phyloP scores from a whole-genome alignment of 2,797 vertebrate genomes.

The Chloroceryle inda region DNA sequence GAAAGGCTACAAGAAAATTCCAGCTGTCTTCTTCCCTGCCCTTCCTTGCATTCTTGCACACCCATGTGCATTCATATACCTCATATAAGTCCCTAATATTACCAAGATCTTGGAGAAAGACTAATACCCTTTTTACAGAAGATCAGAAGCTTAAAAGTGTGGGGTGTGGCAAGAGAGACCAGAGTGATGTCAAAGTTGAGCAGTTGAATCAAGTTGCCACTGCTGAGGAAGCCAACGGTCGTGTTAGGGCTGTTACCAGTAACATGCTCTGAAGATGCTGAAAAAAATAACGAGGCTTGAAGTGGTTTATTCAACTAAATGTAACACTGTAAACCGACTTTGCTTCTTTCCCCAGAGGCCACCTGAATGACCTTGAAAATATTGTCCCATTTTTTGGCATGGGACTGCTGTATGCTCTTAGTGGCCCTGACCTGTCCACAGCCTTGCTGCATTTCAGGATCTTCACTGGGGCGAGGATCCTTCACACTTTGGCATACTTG shows the following conservation, averaged over 20 bases:
- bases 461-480: constrained; percentile 83
- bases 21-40: background rate
- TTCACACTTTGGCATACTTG: constrained; percentile 88
- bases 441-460: constrained; percentile 91
- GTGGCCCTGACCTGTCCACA: constrained; percentile 79
- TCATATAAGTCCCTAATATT: background rate
- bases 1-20: background rate
- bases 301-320: background rate
- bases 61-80: background rate
- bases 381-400: constrained; percentile 89
- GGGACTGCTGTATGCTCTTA: constrained; percentile 89
- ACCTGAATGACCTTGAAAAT: constrained; percentile 94
- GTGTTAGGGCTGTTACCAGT: background rate
- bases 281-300: background rate
- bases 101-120: background rate
- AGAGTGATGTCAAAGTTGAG: background rate
- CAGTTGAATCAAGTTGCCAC: background rate
- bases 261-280: background rate
- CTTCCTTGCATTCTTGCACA: background rate
- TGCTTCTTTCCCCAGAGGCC: constrained; percentile 82
- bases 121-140: background rate
- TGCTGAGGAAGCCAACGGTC: background rate
- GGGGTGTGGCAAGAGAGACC: background rate
- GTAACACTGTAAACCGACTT: background rate
- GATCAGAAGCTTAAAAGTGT: background rate